A percentile compares a stretch with the other conserved stretches of the same genome.
Conservation (phyloP, 2,888 invertebrate species). For the Leuctra nigra region DNA sequence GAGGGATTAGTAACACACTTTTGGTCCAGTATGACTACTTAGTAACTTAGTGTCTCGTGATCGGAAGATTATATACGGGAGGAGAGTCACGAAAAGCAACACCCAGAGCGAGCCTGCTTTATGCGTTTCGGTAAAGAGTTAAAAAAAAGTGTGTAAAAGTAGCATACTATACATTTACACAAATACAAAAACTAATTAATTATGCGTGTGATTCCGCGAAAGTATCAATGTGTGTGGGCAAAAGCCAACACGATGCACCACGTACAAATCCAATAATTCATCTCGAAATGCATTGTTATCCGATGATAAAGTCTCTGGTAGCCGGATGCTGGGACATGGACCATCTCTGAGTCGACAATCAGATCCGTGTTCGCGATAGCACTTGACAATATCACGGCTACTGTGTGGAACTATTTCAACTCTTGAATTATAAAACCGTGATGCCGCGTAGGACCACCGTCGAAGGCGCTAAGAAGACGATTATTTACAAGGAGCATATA, state of each 20-base stretch:
- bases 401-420: too few relatives aligned
- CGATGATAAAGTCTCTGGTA: background rate
- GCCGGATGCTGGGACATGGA: background rate
- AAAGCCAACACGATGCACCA: background rate
- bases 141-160: too few relatives aligned
- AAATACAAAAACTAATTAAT: background rate
- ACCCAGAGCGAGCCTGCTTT: background rate
- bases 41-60: background rate
- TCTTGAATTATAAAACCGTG: background rate
- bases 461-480: background rate
- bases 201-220: background rate
- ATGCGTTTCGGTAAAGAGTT: background rate
- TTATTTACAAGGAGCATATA: conserved; percentile 10
- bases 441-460: conserved; percentile 8
- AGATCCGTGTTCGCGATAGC: conserved; percentile 1
- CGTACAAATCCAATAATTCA: background rate
- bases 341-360: background rate
- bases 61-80: background rate
- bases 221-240: background rate
- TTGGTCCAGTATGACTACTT: too few relatives aligned
- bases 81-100: background rate
- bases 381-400: conserved; percentile 1
- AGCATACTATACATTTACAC: background rate
- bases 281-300: background rate
- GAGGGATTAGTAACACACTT: conserved; percentile 3